Evolutionary conservation across 2,888 invertebrate genomes (phyloP).

Genomic region (Pachycephus smyrnensis): DNA sequence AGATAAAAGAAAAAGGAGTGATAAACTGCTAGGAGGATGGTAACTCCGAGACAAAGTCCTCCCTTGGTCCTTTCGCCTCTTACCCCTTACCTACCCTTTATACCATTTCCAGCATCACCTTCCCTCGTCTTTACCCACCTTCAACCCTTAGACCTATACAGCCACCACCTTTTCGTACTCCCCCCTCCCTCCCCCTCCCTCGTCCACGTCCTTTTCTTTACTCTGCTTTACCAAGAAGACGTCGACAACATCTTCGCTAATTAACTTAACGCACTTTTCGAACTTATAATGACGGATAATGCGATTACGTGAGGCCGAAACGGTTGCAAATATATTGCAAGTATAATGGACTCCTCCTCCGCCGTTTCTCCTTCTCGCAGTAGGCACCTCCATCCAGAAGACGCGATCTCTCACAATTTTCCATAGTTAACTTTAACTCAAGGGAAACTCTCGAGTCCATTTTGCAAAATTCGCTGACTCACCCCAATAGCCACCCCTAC

Average conservation of each 20-base stretch:
- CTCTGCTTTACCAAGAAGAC: background rate
- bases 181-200: background rate
- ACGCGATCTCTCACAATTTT: background rate
- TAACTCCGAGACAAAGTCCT: conserved; percentile 30
- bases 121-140: background rate
- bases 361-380: background rate
- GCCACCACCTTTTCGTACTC: too few relatives aligned
- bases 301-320: conserved; percentile 1
- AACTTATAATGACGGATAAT: conserved; percentile 33
- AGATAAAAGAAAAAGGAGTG: background rate
- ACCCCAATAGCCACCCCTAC: conserved; percentile 19
- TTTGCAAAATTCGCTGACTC: conserved; percentile 34
- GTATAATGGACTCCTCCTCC: conserved; percentile 14
- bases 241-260: conserved; percentile 33
- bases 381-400: background rate
- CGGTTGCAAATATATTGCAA: conserved; percentile 13
- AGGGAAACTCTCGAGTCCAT: background rate
- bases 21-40: conserved; percentile 18
- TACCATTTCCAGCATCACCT: background rate
- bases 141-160: background rate
- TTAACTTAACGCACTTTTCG: conserved; percentile 38
- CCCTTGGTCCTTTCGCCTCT: background rate
- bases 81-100: background rate
- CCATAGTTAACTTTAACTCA: background rate
- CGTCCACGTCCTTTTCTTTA: background rate